Evolutionary conservation across 2,113 vertebrate species (phyloP), one percentile per base, ranked within the genome.

Genomic region (Varanus komodoensis): DNA sequence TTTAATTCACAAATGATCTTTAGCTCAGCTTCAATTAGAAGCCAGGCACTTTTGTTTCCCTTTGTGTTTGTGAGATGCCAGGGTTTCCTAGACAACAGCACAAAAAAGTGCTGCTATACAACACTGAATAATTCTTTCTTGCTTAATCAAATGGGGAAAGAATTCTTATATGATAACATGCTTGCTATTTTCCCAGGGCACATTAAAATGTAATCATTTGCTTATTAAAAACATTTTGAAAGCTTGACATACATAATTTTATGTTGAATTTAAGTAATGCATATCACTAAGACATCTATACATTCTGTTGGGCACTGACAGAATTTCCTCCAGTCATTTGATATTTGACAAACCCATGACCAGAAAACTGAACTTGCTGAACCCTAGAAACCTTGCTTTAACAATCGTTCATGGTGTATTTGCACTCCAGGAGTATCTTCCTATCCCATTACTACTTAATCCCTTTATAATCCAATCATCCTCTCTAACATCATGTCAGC

Each of bases 381-480:
- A 92, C 88, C 90, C 92, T 29, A 64, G 91, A 92, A 95, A 94
- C 44, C 90, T 64, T 21, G 78, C 89, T 88, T 91, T 80, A 64
- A 50, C 92, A 95, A 95, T 92, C 89, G 92, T 91, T 87, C 89
- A 89, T 93, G 92, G 92, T 89, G 92, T 90, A 93, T 94, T 91
- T 93, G 90, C 93, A 93, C 94, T 96, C 91, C 94, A 71, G 73
- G 92, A 95, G 85, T 87, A 91, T 93, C 93, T 96, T 92, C 92
- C 95, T 95, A 93, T 96, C 94, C 96, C 95, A 95, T 97, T 97
- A 96, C 91, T 93, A 82, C 91, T 93, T 96, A 97, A 97, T 95
- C 93, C 94, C 88, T 93, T 83, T 84, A 92, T 97, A 96, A 97
- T 97, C 96, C 95, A 95, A 97, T 97, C 97, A 97, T 94, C 89